Percentiles rank a stretch among this genome's conserved stretches.
Evolutionary conservation across 2,888 invertebrate species (phyloP).

Genomic region (Plebejus anna): DNA sequence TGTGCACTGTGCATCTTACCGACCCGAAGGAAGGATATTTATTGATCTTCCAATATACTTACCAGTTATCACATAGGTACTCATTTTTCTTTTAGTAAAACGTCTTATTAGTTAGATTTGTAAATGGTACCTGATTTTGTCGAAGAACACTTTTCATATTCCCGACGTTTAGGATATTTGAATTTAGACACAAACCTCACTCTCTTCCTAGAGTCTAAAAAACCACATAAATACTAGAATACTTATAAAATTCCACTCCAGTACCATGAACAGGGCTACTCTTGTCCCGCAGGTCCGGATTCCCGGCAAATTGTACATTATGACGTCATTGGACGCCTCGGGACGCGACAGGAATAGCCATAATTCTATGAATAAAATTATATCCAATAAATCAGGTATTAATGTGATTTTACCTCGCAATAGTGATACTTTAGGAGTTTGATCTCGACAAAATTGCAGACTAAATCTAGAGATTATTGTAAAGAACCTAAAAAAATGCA

Average conservation of each 20-base stretch:
- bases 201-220: background rate
- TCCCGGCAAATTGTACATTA: constrained; percentile 52
- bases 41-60: too few relatives aligned
- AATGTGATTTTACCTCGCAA: background rate
- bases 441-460: background rate
- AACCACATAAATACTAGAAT: background rate
- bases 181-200: too few relatives aligned
- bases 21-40: background rate
- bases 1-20: background rate
- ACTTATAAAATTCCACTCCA: background rate
- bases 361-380: constrained; percentile 61
- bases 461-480: background rate
- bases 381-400: constrained; percentile 33
- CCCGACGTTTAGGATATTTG: too few relatives aligned
- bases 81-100: too few relatives aligned
- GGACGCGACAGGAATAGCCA: constrained; percentile 44
- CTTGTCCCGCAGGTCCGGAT: constrained; percentile 44
- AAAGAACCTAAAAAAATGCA: background rate
- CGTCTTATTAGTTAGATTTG: too few relatives aligned
- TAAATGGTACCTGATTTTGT: too few relatives aligned
- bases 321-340: constrained; percentile 51
- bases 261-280: constrained; percentile 28
- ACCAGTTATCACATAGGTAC: too few relatives aligned
- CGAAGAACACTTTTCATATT: too few relatives aligned
- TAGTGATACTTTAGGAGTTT: background rate